phyloP scores from a whole-genome alignment of 2,113 vertebrate species.

The Dascyllus trimaculatus region DNA sequence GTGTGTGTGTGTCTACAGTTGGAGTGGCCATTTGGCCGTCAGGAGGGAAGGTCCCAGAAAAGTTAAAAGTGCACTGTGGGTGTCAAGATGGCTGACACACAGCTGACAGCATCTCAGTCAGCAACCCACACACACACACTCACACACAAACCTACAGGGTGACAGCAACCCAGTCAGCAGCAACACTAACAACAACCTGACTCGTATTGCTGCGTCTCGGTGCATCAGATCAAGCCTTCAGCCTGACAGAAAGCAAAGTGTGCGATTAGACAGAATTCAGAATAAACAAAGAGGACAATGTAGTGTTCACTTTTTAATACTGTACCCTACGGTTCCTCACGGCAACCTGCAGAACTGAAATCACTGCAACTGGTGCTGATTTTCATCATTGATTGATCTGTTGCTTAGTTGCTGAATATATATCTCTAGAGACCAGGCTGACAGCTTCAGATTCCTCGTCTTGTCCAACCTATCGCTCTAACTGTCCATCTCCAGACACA shows the following conservation, averaged over 20 bases:
- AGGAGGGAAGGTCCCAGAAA: conserved; percentile 65
- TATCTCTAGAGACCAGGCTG: neutral
- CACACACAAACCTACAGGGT: conserved; percentile 32
- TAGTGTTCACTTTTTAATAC: neutral
- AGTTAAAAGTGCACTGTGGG: conserved; percentile 60
- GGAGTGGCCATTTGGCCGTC: conserved; percentile 37
- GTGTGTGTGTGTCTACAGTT: neutral
- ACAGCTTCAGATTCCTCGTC: neutral
- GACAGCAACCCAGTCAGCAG: conserved; percentile 76
- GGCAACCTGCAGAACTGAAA: neutral
- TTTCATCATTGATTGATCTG: neutral
- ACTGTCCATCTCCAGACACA: neutral
- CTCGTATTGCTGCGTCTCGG: conserved; percentile 61
- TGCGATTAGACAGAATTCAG: conserved; percentile 43
- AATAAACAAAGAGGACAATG: conserved; percentile 7
- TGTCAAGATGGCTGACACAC: conserved; percentile 73
- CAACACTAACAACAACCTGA: conserved; percentile 70
- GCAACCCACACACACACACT: conserved; percentile 45
- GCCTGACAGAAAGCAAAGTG: conserved; percentile 63
- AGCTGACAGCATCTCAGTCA: conserved; percentile 74
- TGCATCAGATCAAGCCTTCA: conserved; percentile 56
- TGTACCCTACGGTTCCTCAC: neutral
- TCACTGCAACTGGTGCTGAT: neutral
- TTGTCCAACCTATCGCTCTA: neutral
- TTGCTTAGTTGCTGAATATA: neutral